Base-by-base conservation (phyloP, 2,888 invertebrate genomes). In the Hybos culiciformis region DNA sequence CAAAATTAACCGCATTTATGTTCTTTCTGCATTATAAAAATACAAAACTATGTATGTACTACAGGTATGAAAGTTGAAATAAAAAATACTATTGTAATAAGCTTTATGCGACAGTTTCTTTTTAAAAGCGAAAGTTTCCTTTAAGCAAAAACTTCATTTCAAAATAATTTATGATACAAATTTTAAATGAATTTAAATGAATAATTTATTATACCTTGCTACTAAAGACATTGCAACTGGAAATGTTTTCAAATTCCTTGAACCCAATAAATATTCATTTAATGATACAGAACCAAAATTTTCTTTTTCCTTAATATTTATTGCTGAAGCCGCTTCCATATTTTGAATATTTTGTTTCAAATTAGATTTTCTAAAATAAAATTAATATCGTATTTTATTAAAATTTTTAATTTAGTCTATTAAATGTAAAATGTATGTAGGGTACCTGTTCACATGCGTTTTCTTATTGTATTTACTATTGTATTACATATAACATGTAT, bases 181-280 rank as follows among this genome's bases (percentile, higher is more conserved):
- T n/a, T n/a, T n/a, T 23, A 23, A 23, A 23, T 23, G 23, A 23
- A 23, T 23, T 9, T 7, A 23, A 23, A 23, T 23, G 9, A 23
- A 7, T 5, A 7, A 23, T 23, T 23, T 23, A 32, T 18, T 48
- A 53, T 41, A 84, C 85, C 83, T 84, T 43, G 87, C 88, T 56
- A 90, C 77, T 26, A 90, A 72, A 8, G 87, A 88, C 74, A 88
- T 80, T 19, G 88, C 80, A 14, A 90, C 85, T 0, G 90, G 90
- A 57, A 88, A 80, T 0, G 81, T 77, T 46, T 77, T 74, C 71
- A 88, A 73, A 45, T 77, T 71, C 54, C 75, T 73, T 44, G 80
- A 82, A 24, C 85, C 88, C 47, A 87, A 73, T 41, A 90, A 69
- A 60, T 87, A 87, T 56, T 83, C 83, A 51, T 72, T 70, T 62